Conservation (phyloP, 2,888 invertebrate species). For the Tachystola acroxantha region DNA sequence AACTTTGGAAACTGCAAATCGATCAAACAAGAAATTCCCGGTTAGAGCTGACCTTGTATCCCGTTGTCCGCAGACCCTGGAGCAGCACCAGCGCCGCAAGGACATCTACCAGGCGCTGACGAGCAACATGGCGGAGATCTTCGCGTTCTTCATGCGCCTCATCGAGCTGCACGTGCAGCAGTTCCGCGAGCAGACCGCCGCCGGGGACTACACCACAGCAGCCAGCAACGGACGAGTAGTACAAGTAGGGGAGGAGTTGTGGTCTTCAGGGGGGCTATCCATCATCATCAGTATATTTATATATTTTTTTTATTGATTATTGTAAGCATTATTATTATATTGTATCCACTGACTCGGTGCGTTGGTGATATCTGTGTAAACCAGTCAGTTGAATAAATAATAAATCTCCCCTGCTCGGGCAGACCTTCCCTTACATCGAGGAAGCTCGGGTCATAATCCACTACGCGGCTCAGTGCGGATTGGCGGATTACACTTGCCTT, state of each 20-base stretch:
- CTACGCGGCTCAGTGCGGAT: too few species aligned
- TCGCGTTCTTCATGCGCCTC: slow-evolving; percentile 88
- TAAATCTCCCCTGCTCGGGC: too few species aligned
- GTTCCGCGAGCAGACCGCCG: slow-evolving; percentile 82
- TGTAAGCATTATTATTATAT: too few species aligned
- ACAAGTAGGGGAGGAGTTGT: slow-evolving; percentile 68
- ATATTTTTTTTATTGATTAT: neutral
- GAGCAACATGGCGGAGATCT: slow-evolving; percentile 92
- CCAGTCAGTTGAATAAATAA: too few species aligned
- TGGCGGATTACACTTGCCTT: too few species aligned
- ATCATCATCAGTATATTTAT: neutral
- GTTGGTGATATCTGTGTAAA: too few species aligned
- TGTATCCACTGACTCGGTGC: too few species aligned
- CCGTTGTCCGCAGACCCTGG: slow-evolving; percentile 84
- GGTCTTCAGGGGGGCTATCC: neutral
- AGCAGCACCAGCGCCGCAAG: slow-evolving; percentile 91
- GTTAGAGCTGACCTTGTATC: too few species aligned
- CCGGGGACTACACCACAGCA: slow-evolving; percentile 81
- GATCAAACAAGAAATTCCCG: too few species aligned
- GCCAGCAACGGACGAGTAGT: slow-evolving; percentile 88
- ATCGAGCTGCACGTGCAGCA: slow-evolving; percentile 89
- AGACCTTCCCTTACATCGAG: too few species aligned
- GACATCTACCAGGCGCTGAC: slow-evolving; percentile 94
- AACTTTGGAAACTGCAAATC: too few species aligned
- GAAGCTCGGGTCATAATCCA: too few species aligned